These are phyloP conservation scores for Zeugodacus cucurbitae DNA, from an alignment of 1,140 invertebrate species.

Conservation along the genomic window DNA sequence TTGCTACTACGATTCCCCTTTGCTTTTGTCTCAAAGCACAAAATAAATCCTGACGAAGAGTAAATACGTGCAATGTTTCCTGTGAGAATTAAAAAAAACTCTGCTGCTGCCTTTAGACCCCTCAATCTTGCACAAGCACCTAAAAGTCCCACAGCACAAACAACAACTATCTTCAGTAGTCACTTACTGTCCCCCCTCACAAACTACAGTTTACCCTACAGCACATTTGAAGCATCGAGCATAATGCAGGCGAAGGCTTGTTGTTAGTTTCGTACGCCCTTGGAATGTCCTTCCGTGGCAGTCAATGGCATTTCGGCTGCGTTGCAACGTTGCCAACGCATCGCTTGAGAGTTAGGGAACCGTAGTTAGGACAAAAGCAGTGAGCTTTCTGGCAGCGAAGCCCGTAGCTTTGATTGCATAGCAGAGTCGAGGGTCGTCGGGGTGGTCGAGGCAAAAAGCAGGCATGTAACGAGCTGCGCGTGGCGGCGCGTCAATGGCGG, in stretches of 20 bases:
- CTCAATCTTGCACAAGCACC: neutral
- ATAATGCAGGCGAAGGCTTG: neutral
- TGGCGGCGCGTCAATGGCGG: neutral
- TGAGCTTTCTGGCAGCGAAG: too few species aligned
- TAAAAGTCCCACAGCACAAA: neutral
- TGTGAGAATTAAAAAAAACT: neutral
- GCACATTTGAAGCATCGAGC: neutral
- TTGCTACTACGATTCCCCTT: neutral
- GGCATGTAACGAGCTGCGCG: neutral
- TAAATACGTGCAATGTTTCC: constrained; percentile 39
- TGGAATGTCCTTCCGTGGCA: constrained; percentile 39
- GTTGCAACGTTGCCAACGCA: neutral
- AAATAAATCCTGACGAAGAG: constrained; percentile 39
- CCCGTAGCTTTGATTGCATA: too few species aligned
- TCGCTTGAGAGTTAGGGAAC: neutral
- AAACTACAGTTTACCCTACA: neutral
- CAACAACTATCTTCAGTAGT: neutral
- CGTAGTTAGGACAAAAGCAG: too few species aligned
- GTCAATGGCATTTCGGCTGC: constrained; percentile 1
- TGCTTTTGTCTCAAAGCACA: constrained; percentile 14
- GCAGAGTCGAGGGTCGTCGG: too few species aligned
- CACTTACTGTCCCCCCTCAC: neutral
- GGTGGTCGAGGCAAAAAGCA: neutral
- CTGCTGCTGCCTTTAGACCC: neutral
- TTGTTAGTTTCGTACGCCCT: constrained; percentile 23